These are phyloP conservation scores for Microplitis manilae DNA, from an alignment of 2,888 invertebrate species.

Conservation along the genomic window DNA sequence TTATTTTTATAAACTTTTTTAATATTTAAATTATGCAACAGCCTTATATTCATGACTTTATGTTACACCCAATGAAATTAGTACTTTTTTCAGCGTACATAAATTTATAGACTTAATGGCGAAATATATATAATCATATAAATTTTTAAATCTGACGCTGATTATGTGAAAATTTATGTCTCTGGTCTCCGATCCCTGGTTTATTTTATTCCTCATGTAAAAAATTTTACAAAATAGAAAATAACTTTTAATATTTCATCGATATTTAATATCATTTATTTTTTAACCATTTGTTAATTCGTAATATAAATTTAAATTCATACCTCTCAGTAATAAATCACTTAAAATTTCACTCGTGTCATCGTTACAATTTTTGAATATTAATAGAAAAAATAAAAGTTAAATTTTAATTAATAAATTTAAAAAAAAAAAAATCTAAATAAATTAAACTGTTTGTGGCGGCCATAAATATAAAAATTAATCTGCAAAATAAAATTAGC, in stretches of 20 bases:
- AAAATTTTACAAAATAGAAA: neutral
- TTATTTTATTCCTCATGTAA: neutral
- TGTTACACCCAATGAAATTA: neutral
- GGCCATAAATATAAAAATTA: constrained; percentile 2
- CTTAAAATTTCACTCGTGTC: neutral
- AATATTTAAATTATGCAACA: constrained; percentile 30
- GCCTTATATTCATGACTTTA: constrained; percentile 6
- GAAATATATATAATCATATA: neutral
- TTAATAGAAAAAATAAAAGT: neutral
- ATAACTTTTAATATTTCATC: neutral
- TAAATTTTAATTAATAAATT: neutral
- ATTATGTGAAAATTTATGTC: neutral
- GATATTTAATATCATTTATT: neutral
- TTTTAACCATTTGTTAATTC: neutral
- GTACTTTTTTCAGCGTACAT: neutral
- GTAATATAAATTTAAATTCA: neutral
- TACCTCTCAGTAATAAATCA: neutral
- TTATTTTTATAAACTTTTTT: neutral
- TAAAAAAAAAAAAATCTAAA: neutral
- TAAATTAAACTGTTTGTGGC: neutral
- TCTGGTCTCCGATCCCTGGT: neutral
- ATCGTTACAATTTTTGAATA: neutral
- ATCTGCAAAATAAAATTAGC: neutral
- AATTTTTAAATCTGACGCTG: neutral
- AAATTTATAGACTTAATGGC: neutral